Evolutionary conservation across 2,888 invertebrate genomes (phyloP), one percentile per base, ranked within the genome.

Genomic region (Malacosoma neustria): DNA sequence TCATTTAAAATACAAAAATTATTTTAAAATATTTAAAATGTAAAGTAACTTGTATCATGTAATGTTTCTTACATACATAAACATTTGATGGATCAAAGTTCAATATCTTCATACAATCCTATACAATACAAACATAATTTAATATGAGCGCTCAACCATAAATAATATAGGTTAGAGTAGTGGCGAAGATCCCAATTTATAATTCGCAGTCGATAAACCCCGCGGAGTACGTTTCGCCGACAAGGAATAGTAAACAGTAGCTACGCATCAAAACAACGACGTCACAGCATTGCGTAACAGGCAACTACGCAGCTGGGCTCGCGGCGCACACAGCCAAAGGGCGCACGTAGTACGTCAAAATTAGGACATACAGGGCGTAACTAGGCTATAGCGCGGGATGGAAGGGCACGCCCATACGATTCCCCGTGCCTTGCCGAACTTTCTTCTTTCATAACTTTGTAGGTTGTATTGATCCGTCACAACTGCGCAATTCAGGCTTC

Each of bases 391-490:
- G 72, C 72, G 62, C 66, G 76, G 66, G 76, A 79, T 74, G 72
- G 70, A 61, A 64, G 70, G 73, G 69, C 69, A 68, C 80, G 75
- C 79, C 80, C 79, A 71, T 68, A 67, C 74, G 72, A 71, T 69
- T 64, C 72, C 73, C 76, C 75, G 72, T 72, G 74, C 79, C 77
- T 72, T 76, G 74, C 77, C 77, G 71, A 82, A 84, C 71, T 84
- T 81, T 73, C 81, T 77, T 76, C 77, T 84, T 84, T 84, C 84
- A 84, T 82, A 84, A 84, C 81, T 82, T 79, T 70, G 79, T 72
- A 73, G 72, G 73, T 61, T 54, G 75, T 82, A 84, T 84, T 77
- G 84, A 84, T 84, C 84, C 84, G 74, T 72, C 76, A 74, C 68
- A 76, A 77, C 79, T 81, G 80, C 82, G 82, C 82, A 75, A 77